phyloP scores from a whole-genome alignment of 2,797 vertebrate species.

The Simalia tracyae region DNA sequence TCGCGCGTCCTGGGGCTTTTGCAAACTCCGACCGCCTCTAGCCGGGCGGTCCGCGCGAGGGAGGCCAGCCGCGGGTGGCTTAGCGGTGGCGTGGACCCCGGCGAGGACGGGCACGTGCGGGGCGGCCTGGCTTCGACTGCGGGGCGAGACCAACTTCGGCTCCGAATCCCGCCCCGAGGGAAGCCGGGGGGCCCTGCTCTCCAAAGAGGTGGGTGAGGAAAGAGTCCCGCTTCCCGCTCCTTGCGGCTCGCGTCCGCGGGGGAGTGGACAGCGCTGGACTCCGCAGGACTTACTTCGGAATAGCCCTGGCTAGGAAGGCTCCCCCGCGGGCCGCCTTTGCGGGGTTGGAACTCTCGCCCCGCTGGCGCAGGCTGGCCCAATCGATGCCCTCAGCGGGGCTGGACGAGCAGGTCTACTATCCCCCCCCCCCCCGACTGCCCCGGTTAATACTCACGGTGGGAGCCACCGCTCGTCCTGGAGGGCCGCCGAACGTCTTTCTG shows the following conservation, averaged over 20 bases:
- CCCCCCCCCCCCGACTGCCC: background rate
- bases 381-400: background rate
- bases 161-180: background rate
- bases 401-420: too few relatives aligned
- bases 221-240: background rate
- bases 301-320: background rate
- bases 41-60: background rate
- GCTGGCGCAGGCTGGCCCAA: background rate
- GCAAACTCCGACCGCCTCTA: background rate
- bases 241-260: background rate
- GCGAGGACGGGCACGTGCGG: background rate
- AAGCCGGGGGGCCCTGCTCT: background rate
- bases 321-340: background rate
- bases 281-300: background rate
- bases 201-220: background rate
- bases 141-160: background rate
- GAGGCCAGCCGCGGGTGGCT: background rate
- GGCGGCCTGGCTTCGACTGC: background rate
- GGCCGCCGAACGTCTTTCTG: background rate
- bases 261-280: background rate
- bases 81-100: background rate
- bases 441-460: too few relatives aligned
- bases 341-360: background rate
- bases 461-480: background rate
- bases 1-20: background rate